Evolutionary conservation across 1,140 invertebrate species (phyloP), one percentile per base, ranked within the genome.

Genomic region (Anastatus disparis): DNA sequence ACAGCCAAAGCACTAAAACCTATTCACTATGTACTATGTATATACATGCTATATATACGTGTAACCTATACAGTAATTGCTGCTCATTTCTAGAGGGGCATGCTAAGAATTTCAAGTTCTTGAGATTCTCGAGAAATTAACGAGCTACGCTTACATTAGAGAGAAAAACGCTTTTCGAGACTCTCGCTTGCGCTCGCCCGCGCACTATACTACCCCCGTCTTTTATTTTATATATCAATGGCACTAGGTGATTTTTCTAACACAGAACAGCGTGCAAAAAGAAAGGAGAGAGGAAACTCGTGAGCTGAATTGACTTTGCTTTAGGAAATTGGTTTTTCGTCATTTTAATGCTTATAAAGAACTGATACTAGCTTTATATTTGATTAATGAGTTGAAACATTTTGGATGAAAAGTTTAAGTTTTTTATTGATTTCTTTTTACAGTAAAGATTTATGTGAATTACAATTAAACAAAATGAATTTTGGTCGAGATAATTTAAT

Each of bases 61-160:
- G n/a, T n/a, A 24, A 7, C 9, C 9, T 22, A 12, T 22, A 42
- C 22, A 17, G 27, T n/a, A n/a, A n/a, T 31, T 50, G 52, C 9
- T 46, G 64, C 27, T 66, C 64, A 67, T 67, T 67, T 56, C 40
- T n/a, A n/a, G 13, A 13, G 38, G 53, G n/a, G 29, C 42, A 58
- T 50, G 65, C 44, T 15, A 15, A 13, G 55, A 68, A 68, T 68
- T 50, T 50, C 27, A 68, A 68, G 44, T 44, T 9, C 35, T 38
- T 29, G 50, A n/a, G 31, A 53, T 67, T 46, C 52, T 55, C 26
- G 12, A 53, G 59, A 70, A 70, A 70, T 62, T 70, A 70, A 62
- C 38, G 58, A 42, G 13, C 26, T 24, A 29, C 22, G 17, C 13
- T 68, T 68, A 35, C 40, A 58, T 56, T 26, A 46, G n/a, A 12